These are phyloP conservation scores for Antigone vipio DNA, from an alignment of 2,113 vertebrate genomes.

Conservation along the genomic window DNA sequence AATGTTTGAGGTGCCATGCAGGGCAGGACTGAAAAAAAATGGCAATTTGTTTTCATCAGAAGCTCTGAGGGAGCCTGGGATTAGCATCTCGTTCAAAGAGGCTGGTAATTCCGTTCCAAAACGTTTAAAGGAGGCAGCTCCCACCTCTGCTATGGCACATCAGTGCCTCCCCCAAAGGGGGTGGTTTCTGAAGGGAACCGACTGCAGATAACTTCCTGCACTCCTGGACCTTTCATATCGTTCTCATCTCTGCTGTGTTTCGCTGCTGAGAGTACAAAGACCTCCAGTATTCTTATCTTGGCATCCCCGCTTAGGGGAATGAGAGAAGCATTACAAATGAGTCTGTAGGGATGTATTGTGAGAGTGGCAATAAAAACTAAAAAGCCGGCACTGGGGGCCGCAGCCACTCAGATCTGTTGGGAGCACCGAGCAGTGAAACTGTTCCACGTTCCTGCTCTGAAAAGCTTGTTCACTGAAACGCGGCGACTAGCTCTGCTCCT, in stretches of 20 bases:
- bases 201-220: not conserved
- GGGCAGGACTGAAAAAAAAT: not conserved
- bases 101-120: not conserved
- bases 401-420: not conserved
- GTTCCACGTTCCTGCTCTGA: not conserved
- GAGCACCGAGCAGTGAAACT: not conserved
- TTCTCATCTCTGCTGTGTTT: not conserved
- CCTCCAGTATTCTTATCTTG: slow-evolving; percentile 13
- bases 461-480: not conserved
- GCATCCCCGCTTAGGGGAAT: not conserved
- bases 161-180: not conserved
- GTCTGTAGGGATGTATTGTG: not conserved
- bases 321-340: slow-evolving; percentile 9
- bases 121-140: not conserved
- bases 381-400: accelerated
- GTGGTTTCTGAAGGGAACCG: not conserved
- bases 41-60: not conserved
- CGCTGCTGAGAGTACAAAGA: not conserved
- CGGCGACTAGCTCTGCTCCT: not conserved
- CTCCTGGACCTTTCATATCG: not conserved
- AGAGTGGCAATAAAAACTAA: not conserved
- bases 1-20: not conserved
- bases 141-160: not conserved
- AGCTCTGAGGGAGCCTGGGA: not conserved
- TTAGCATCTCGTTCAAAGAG: not conserved